These are phyloP conservation scores for Shargacucullia verbasci DNA, from an alignment of 2,888 invertebrate species.

Conservation along the genomic window DNA sequence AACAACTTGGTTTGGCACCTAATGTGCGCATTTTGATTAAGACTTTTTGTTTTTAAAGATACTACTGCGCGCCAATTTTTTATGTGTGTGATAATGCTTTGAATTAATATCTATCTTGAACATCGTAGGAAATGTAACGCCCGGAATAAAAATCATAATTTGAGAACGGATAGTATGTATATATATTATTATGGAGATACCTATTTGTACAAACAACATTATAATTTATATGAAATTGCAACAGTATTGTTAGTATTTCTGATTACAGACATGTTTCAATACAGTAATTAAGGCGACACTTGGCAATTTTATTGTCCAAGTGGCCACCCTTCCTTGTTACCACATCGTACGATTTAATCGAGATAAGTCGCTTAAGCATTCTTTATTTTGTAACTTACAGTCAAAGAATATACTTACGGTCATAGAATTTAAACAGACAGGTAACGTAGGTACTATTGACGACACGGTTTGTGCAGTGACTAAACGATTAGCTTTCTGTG, in stretches of 20 bases:
- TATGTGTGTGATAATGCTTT: too few relatives aligned
- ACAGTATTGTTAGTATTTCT: constrained; percentile 42
- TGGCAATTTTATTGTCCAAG: constrained; percentile 81
- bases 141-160: too few relatives aligned
- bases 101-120: too few relatives aligned
- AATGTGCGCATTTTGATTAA: too few relatives aligned
- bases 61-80: too few relatives aligned
- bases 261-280: constrained; percentile 58
- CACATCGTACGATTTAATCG: constrained; percentile 80
- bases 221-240: constrained; percentile 26
- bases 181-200: too few relatives aligned
- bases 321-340: constrained; percentile 80
- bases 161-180: too few relatives aligned
- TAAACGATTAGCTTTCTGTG: too few relatives aligned
- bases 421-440: constrained; percentile 12
- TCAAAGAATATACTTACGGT: constrained; percentile 75
- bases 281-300: constrained; percentile 70
- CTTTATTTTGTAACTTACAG: constrained; percentile 78
- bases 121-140: too few relatives aligned
- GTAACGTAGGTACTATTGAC: too few relatives aligned
- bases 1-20: constrained; percentile 28
- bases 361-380: constrained; percentile 80
- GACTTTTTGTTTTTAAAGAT: too few relatives aligned
- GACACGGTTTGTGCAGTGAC: too few relatives aligned
- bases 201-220: neutral